A percentile compares a stretch with the other conserved stretches of the same genome.
These are phyloP conservation scores for Heliconius erato DNA, from an alignment of 2,888 invertebrate genomes.

Conservation along the genomic window DNA sequence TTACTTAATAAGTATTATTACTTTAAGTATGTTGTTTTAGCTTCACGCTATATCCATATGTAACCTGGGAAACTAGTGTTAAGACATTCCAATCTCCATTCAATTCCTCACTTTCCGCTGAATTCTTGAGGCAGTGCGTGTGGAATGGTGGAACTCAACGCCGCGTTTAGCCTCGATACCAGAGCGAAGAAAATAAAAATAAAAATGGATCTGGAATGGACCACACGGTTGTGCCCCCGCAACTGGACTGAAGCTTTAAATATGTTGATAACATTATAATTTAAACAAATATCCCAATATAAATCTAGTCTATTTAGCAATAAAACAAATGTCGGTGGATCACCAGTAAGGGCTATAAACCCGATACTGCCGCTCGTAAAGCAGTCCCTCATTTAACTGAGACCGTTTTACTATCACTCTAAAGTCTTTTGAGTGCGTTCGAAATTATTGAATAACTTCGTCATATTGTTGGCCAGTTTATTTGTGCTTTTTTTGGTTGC, in stretches of 20 bases:
- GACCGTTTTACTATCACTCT: slow-evolving; percentile 35
- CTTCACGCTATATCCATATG: too few species aligned
- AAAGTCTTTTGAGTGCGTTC: slow-evolving; percentile 33
- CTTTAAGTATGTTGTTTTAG: too few species aligned
- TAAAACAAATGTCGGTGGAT: slow-evolving; percentile 25
- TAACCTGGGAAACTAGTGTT: too few species aligned
- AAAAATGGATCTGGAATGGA: too few species aligned
- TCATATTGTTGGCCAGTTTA: not conserved
- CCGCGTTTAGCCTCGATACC: too few species aligned
- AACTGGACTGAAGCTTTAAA: not conserved
- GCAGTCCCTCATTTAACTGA: slow-evolving; percentile 42
- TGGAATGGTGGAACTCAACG: too few species aligned
- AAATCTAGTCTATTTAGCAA: slow-evolving; percentile 22
- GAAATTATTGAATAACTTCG: slow-evolving; percentile 26
- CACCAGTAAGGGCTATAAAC: slow-evolving; percentile 34
- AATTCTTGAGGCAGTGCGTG: too few species aligned
- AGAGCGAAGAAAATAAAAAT: too few species aligned
- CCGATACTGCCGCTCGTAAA: slow-evolving; percentile 40
- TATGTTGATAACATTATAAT: not conserved
- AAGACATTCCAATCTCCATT: too few species aligned
- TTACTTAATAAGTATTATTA: too few species aligned
- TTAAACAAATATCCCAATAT: slow-evolving; percentile 3
- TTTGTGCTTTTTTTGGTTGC: not conserved
- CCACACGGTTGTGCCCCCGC: too few species aligned
- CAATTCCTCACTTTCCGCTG: too few species aligned